These are phyloP conservation scores for Epizoanthus fatuus DNA, from an alignment of 92 coral and sea anemone genomes.

Conservation along the genomic window DNA sequence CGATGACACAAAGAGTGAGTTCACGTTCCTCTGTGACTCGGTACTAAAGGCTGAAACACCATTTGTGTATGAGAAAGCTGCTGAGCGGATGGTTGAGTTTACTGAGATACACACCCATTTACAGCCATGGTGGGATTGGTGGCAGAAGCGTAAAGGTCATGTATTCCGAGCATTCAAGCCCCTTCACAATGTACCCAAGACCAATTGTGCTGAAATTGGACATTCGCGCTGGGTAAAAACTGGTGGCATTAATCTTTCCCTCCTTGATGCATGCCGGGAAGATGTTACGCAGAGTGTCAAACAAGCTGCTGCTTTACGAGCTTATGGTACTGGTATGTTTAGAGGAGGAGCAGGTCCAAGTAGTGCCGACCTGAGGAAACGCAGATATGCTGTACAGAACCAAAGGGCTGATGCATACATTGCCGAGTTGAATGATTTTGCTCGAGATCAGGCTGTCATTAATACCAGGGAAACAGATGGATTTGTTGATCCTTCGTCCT, in stretches of 20 bases:
- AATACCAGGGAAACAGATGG: conserved; percentile 52
- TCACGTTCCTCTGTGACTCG: conserved; percentile 51
- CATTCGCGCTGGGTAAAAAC: conserved; percentile 59
- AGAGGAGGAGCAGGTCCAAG: conserved; percentile 65
- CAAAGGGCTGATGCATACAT: conserved; percentile 67
- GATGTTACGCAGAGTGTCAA: conserved; percentile 61
- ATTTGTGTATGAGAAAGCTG: conserved; percentile 48
- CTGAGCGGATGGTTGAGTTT: conserved; percentile 57
- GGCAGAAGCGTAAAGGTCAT: conserved; percentile 54
- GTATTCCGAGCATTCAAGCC: conserved; percentile 58
- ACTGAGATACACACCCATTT: conserved; percentile 36
- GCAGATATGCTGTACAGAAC: conserved; percentile 59
- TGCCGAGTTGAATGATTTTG: conserved; percentile 51
- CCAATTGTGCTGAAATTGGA: conserved; percentile 51
- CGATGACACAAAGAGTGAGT: conserved; percentile 9
- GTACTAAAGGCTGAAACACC: conserved; percentile 58
- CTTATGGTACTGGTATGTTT: conserved; percentile 53
- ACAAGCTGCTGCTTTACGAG: conserved; percentile 31
- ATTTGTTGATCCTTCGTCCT: conserved; percentile 52
- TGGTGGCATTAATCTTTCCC: conserved; percentile 43
- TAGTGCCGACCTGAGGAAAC: conserved; percentile 52
- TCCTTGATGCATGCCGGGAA: conserved; percentile 49
- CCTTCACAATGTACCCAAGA: conserved; percentile 43
- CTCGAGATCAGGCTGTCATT: conserved; percentile 11
- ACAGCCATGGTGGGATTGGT: conserved; percentile 68